Base-by-base conservation (phyloP, 2,888 invertebrate species). In the Amiota communis region DNA sequence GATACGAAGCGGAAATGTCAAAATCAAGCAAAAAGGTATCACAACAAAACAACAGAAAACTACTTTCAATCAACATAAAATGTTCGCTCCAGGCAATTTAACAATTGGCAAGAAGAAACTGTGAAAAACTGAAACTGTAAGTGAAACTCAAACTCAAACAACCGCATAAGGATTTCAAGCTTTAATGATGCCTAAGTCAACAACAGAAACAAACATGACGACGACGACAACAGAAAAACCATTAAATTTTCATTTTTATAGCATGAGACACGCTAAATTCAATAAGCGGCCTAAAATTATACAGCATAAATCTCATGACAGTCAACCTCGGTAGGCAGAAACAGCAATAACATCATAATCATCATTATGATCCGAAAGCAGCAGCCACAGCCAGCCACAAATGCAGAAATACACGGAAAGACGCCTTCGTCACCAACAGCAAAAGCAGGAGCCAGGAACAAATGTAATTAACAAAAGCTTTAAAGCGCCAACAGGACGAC, bases 381-480 rank as follows among this genome's bases (percentile, higher is more conserved):
- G 6, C 53, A 53, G n/a, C 53, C 12, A n/a, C n/a, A 53, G 53
- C 13, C n/a, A 53, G 53, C 13, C 59, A 46, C 13, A 63, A 48
- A 48, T 48, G 23, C 20, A 68, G 51, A 17, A 17, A 67, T 17
- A 36, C 36, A 36, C 36, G 36, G 6, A 67, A 51, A 8, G 51
- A 20, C 20, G 59, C 59, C 20, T 12, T 17, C 20, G 59, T 12
- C 53, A 15, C 53, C 17, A 15, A 49, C 49, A 49, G 47, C 49
- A 48, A 4, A 36, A 36, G 36, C 53, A 53, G n/a, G 12, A 53
- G n/a, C 0, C 3, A 10, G 53, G 13, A 15, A 23, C 51, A 68
- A 68, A 68, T 68, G 67, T 68, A 68, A 68, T 68, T 68, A 68
- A 68, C 51, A 68, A 68, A 53, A 12, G 15, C 51, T 68, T 51